phyloP scores from a whole-genome alignment of 2,888 invertebrate genomes.

The Cantharis nigra region DNA sequence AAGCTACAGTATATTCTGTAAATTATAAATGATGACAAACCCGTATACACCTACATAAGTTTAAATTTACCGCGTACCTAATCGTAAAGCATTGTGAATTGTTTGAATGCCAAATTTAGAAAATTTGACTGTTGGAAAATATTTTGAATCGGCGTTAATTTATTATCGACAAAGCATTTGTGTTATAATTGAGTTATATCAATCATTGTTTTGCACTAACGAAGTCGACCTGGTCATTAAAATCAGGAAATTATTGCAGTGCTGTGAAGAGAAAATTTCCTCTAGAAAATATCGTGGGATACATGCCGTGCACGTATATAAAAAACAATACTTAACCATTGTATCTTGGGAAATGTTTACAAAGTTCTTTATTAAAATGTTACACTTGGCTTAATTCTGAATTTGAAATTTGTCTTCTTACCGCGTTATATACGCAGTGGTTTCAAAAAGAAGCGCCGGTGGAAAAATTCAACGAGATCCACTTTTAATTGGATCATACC shows the following conservation, averaged over 20 bases:
- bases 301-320: constrained; percentile 3
- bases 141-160: constrained; percentile 32
- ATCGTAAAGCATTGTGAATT: not conserved
- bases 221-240: constrained; percentile 43
- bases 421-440: not conserved
- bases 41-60: not conserved
- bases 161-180: constrained; percentile 34
- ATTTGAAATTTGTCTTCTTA: not conserved
- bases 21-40: constrained; percentile 10
- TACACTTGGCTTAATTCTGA: constrained; percentile 12
- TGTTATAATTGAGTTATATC: constrained; percentile 40
- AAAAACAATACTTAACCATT: constrained; percentile 14
- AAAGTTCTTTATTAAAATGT: constrained; percentile 18
- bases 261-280: constrained; percentile 22
- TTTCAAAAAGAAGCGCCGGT: not conserved
- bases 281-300: constrained; percentile 20
- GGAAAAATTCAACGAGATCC: not conserved
- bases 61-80: not conserved
- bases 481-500: not conserved
- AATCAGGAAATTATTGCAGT: constrained; percentile 45
- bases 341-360: constrained; percentile 18
- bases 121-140: not conserved
- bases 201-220: constrained; percentile 45
- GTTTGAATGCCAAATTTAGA: not conserved
- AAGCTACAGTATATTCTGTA: not conserved